These are phyloP conservation scores for Argyrosomus japonicus DNA, from an alignment of 2,113 vertebrate genomes.

Conservation along the genomic window DNA sequence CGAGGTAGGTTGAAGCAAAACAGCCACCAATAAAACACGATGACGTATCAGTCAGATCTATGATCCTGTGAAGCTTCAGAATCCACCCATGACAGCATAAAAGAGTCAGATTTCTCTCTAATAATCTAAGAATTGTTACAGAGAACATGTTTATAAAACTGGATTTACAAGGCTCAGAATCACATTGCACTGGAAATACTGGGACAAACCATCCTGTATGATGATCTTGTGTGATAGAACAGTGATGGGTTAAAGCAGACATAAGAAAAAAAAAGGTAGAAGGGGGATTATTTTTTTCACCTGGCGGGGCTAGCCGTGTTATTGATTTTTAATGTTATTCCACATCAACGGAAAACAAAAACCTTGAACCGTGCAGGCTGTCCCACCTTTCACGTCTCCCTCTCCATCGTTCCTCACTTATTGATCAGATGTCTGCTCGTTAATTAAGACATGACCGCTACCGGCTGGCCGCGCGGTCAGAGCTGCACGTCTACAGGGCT, in stretches of 20 bases:
- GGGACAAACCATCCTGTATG: background rate
- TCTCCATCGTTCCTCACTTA: conserved; percentile 69
- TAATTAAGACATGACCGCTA: conserved; percentile 81
- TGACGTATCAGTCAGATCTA: conserved; percentile 15
- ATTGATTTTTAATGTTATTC: conserved; percentile 76
- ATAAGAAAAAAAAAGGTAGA: background rate
- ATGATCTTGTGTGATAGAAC: background rate
- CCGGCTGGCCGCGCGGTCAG: conserved; percentile 64
- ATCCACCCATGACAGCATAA: background rate
- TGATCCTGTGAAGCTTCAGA: conserved; percentile 16
- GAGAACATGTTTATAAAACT: conserved; percentile 29
- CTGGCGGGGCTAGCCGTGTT: conserved; percentile 18
- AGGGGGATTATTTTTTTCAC: conserved; percentile 4
- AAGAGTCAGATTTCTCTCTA: conserved; percentile 10
- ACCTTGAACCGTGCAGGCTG: conserved; percentile 72
- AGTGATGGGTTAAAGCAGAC: background rate
- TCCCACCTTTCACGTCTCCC: conserved; percentile 66
- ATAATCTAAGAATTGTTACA: conserved; percentile 29
- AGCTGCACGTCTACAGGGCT: conserved; percentile 69
- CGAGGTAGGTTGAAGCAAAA: background rate
- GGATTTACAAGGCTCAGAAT: conserved; percentile 9
- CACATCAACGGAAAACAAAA: conserved; percentile 72
- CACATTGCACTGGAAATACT: background rate
- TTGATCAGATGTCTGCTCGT: conserved; percentile 78
- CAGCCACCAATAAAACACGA: conserved; percentile 13